A percentile compares a stretch with the other conserved stretches of the same genome.
phyloP scores from a whole-genome alignment of 2,113 vertebrate genomes.

The Salvelinus sp. region DNA sequence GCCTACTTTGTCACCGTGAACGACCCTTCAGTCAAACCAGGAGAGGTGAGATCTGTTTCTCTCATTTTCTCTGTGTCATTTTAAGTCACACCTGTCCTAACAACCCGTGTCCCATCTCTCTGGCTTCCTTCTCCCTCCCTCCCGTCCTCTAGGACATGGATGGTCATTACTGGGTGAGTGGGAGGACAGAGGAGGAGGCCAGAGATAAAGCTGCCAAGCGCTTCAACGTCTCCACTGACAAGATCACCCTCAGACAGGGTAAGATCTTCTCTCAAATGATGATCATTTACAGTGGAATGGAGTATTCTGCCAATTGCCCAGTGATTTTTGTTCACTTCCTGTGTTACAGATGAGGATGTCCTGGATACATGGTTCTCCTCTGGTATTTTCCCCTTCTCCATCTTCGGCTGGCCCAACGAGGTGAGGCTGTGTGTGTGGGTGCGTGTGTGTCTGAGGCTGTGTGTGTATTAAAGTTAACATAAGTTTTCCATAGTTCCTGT shows the following conservation, averaged over 20 bases:
- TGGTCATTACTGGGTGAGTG: slow-evolving; percentile 88
- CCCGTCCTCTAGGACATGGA: slow-evolving; percentile 77
- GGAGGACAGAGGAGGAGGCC: slow-evolving; percentile 78
- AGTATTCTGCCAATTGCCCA: not conserved
- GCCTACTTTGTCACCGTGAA: slow-evolving; percentile 84
- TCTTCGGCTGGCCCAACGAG: slow-evolving; percentile 87
- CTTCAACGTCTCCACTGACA: slow-evolving; percentile 80
- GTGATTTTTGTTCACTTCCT: slow-evolving; percentile 25
- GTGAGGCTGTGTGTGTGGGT: slow-evolving; percentile 58
- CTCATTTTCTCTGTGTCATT: no score
- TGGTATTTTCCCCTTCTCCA: slow-evolving; percentile 88
- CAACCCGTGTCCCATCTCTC: not conserved
- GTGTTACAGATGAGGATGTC: slow-evolving; percentile 80
- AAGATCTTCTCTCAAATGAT: slow-evolving; percentile 18
- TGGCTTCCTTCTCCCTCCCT: not conserved
- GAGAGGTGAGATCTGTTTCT: slow-evolving; percentile 72
- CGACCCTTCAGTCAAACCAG: slow-evolving; percentile 77
- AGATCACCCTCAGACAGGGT: slow-evolving; percentile 85
- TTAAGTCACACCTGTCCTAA: not conserved
- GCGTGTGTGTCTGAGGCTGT: no score
- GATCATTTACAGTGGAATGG: not conserved
- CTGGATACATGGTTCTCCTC: slow-evolving; percentile 92
- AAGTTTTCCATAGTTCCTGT: not conserved
- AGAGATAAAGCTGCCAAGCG: slow-evolving; percentile 80
- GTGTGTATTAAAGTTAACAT: not conserved